phyloP scores from a whole-genome alignment of 2,113 vertebrate genomes.

The Misgurnus mizolepis region DNA sequence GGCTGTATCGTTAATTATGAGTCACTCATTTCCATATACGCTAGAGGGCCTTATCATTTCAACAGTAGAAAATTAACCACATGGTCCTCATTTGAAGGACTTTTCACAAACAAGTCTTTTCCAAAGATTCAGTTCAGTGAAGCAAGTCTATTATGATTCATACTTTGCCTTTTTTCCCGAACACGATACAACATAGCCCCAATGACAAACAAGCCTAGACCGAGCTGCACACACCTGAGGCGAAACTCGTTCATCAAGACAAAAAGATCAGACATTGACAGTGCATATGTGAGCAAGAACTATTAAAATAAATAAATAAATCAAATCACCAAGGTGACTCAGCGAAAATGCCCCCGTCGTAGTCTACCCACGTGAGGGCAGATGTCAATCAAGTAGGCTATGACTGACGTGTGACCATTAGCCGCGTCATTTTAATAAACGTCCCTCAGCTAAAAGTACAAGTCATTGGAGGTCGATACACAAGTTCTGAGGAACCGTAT shows the following conservation, averaged over 20 bases:
- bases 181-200: slow-evolving; percentile 42
- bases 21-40: background rate
- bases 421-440: background rate
- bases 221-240: slow-evolving; percentile 44
- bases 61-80: background rate
- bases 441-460: too few species aligned
- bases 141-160: slow-evolving; percentile 12
- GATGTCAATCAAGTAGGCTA: background rate
- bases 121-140: slow-evolving; percentile 2
- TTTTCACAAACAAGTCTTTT: background rate
- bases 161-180: slow-evolving; percentile 11
- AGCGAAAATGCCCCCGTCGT: background rate
- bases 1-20: background rate
- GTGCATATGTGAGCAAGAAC: background rate
- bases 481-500: background rate
- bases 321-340: background rate
- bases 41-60: slow-evolving; percentile 23
- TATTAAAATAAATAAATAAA: slow-evolving; percentile 8
- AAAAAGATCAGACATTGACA: slow-evolving; percentile 1
- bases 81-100: background rate
- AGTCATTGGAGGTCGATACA: background rate
- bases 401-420: background rate
- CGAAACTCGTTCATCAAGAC: slow-evolving; percentile 14
- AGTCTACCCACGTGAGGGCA: background rate
- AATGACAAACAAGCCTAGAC: slow-evolving; percentile 47